phyloP scores from a whole-genome alignment of 1,140 invertebrate genomes.

The Aphelinus certus region DNA sequence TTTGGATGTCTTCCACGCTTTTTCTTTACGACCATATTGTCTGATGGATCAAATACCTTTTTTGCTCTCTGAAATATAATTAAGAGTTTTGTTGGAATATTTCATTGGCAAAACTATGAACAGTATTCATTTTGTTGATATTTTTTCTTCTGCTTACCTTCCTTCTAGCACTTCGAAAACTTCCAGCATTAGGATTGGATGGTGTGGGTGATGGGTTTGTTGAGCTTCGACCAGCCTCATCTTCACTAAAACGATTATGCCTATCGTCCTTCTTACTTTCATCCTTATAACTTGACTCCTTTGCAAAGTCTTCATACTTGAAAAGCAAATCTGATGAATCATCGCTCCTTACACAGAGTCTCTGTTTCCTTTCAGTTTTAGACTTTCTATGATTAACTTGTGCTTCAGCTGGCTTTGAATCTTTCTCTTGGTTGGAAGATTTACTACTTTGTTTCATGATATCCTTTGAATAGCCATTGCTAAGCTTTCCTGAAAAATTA shows the following conservation, averaged over 20 bases:
- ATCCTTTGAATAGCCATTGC: conserved; percentile 29
- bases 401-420: conserved; percentile 42
- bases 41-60: conserved; percentile 83
- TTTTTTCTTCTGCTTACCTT: conserved; percentile 50
- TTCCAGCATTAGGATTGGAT: conserved; percentile 54
- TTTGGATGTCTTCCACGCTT: conserved; percentile 71
- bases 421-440: conserved; percentile 31
- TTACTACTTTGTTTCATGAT: conserved; percentile 27
- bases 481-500: too few species aligned
- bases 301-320: conserved; percentile 59
- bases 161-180: conserved; percentile 60
- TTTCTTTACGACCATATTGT: conserved; percentile 75
- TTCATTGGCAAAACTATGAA: conserved; percentile 13
- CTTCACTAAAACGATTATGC: conserved; percentile 55
- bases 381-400: conserved; percentile 47
- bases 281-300: conserved; percentile 49
- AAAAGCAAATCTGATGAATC: conserved; percentile 59
- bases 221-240: conserved; percentile 59
- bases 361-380: conserved; percentile 60
- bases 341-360: conserved; percentile 57
- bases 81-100: neutral
- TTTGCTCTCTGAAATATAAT: conserved; percentile 67
- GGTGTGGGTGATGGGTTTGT: conserved; percentile 61
- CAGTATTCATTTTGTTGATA: too few species aligned
- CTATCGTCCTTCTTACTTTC: conserved; percentile 55